Conservation (phyloP, 2,888 invertebrate genomes). For the Ormyrus thymus region DNA sequence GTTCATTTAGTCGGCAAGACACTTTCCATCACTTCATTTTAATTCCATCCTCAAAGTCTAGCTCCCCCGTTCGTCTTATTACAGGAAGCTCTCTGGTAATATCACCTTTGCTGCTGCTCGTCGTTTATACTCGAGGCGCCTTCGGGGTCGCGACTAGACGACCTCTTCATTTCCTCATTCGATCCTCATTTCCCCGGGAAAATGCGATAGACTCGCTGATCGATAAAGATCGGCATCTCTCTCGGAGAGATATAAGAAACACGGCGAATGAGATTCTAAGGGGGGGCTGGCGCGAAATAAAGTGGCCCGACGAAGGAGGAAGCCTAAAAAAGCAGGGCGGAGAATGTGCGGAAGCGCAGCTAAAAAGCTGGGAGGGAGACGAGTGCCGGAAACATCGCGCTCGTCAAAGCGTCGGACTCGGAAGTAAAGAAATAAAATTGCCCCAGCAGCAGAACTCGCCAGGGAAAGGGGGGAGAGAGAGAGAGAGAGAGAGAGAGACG, state of each 20-base stretch:
- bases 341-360: slow-evolving; percentile 15
- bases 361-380: slow-evolving; percentile 17
- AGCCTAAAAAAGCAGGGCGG: slow-evolving; percentile 25
- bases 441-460: not conserved
- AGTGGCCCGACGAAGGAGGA: slow-evolving; percentile 14
- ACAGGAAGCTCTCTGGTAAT: slow-evolving; percentile 7
- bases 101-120: slow-evolving; percentile 31
- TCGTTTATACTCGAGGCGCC: slow-evolving; percentile 16
- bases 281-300: not conserved
- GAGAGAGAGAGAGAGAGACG: slow-evolving; percentile 11
- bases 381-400: slow-evolving; percentile 27
- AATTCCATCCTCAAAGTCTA: slow-evolving; percentile 12
- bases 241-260: not conserved
- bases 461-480: not conserved
- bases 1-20: slow-evolving; percentile 25
- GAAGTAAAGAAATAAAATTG: slow-evolving; percentile 42
- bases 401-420: slow-evolving; percentile 33
- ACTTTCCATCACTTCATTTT: slow-evolving; percentile 31
- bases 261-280: not conserved
- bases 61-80: not conserved
- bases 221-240: slow-evolving; percentile 32
- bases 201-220: slow-evolving; percentile 57
- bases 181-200: slow-evolving; percentile 59
- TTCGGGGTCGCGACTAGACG: slow-evolving; percentile 28
- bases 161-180: slow-evolving; percentile 59